Percentiles rank a stretch among this genome's conserved stretches.
These are phyloP conservation scores for Pyralis farinalis DNA, from an alignment of 2,888 invertebrate species.

Conservation along the genomic window DNA sequence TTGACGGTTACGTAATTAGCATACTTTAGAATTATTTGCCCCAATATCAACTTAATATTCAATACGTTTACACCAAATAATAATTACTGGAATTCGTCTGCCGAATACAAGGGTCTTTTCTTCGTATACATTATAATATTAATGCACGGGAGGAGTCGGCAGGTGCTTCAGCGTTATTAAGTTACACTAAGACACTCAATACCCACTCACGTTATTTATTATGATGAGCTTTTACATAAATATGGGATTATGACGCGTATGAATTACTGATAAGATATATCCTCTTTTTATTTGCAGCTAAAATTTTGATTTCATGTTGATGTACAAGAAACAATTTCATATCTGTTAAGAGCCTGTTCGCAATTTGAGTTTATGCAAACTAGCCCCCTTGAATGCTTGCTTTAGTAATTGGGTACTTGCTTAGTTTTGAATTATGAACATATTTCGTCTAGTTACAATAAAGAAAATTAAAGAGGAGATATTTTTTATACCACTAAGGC, in stretches of 20 bases:
- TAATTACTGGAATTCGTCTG: constrained; percentile 66
- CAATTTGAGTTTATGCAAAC: no score
- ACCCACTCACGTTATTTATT: constrained; percentile 22
- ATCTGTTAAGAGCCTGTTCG: no score
- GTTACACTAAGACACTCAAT: constrained; percentile 55
- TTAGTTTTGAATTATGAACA: no score
- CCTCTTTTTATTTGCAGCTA: no score
- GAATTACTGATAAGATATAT: background rate
- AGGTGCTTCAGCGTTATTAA: constrained; percentile 66
- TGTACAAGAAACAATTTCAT: no score
- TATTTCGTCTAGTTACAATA: no score
- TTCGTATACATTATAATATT: constrained; percentile 68
- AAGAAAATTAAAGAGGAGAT: no score
- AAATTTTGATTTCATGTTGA: no score
- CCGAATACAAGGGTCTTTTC: constrained; percentile 65
- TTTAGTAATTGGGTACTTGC: no score
- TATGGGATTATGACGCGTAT: background rate
- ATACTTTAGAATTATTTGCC: constrained; percentile 59
- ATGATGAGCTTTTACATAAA: background rate
- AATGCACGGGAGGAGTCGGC: constrained; percentile 52
- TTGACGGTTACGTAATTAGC: constrained; percentile 53
- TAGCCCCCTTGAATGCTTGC: no score
- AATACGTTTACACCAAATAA: constrained; percentile 77
- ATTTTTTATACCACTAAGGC: no score
- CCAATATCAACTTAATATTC: constrained; percentile 65